phyloP scores from a whole-genome alignment of 2,113 vertebrate genomes.

The Protobothrops flavoviridis region DNA sequence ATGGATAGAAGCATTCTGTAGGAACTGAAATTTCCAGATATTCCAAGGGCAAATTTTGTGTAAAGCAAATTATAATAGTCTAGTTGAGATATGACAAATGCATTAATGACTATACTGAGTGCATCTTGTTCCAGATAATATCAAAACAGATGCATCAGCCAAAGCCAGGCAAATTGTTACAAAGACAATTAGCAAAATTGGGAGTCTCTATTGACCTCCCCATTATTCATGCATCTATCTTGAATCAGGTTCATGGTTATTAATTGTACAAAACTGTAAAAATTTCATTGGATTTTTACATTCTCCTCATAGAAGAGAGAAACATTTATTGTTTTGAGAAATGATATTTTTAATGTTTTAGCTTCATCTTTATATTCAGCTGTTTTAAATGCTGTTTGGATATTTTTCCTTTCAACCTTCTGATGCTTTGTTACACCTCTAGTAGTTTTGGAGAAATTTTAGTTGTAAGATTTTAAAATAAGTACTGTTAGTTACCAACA shows the following conservation, averaged over 20 bases:
- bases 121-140: not conserved
- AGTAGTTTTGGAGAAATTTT: not conserved
- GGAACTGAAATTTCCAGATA: not conserved
- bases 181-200: not conserved
- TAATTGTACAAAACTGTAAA: not conserved
- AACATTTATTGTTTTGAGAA: slow-evolving; percentile 3
- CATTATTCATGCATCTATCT: not conserved
- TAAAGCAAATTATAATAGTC: not conserved
- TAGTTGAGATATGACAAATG: not conserved
- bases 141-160: not conserved
- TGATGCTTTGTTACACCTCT: not conserved
- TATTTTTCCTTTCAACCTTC: not conserved
- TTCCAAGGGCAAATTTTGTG: not conserved
- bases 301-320: not conserved
- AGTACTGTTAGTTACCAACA: not conserved
- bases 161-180: not conserved
- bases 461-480: not conserved
- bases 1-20: not conserved
- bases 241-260: not conserved
- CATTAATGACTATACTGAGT: not conserved
- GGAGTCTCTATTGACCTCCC: not conserved
- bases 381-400: not conserved
- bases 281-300: not conserved
- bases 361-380: not conserved
- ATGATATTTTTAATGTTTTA: not conserved